Conservation (phyloP, 2,797 vertebrate genomes). For the Ibycter americanus region DNA sequence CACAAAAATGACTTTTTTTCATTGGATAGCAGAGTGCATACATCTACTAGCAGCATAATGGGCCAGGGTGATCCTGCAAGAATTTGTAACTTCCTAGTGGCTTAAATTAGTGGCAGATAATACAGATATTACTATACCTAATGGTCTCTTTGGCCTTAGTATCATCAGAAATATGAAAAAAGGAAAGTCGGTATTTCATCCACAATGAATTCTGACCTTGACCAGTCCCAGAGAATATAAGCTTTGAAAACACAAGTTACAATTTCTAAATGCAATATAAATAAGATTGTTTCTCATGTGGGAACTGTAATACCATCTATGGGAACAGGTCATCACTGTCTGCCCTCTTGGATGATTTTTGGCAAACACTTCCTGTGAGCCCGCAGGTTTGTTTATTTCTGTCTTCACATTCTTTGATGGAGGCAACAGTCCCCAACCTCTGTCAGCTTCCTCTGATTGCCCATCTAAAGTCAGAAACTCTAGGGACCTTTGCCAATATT, state of each 20-base stretch:
- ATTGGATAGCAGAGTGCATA: not conserved
- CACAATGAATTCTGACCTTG: not conserved
- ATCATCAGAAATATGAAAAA: not conserved
- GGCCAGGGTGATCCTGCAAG: not conserved
- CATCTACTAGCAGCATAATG: not conserved
- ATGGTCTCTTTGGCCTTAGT: not conserved
- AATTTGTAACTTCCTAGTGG: not conserved
- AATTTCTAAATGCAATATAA: not conserved
- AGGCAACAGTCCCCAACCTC: not conserved
- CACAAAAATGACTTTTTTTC: not conserved
- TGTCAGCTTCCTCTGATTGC: not conserved
- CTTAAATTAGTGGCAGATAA: not conserved
- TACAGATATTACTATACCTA: not conserved
- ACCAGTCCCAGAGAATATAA: not conserved
- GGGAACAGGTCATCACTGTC: not conserved
- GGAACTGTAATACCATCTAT: not conserved
- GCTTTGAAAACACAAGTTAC: not conserved
- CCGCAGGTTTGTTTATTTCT: not conserved
- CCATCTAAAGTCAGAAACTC: not conserved
- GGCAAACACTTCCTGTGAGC: not conserved
- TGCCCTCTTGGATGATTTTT: not conserved
- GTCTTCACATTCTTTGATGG: not conserved
- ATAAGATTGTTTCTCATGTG: not conserved
- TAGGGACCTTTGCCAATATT: not conserved
- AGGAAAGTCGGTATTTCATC: not conserved